Evolutionary conservation across 2,797 vertebrate species (phyloP), one percentile per base, ranked within the genome.

Genomic region (Cossypha caffra): DNA sequence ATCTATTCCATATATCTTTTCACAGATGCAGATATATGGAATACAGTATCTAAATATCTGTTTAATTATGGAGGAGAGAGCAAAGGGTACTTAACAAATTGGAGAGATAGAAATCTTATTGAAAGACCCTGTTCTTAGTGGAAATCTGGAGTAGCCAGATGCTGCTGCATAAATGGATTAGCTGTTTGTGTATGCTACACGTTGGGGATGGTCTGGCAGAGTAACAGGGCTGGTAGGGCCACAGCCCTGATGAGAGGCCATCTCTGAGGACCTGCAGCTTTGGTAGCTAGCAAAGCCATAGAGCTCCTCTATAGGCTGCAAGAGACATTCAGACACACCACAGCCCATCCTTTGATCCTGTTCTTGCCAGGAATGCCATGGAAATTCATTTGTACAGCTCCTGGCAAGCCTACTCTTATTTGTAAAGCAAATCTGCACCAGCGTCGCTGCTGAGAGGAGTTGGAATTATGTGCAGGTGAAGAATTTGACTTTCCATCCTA

Each of bases 371-470:
- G 24, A 92, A 61, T 8, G 38, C 37, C 86, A 75, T 9, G 14
- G 67, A 89, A 92, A 85, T 85, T 63, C 29, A 71, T 80, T 82
- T 74, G 38, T 52, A 42, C 57, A 11, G 47, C 6, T 80, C 58
- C 72, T 91, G 61, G 45, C 72, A 74, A 87, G 78, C 42, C 62
- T 25, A 25, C 38, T 71, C 9, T 28, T 73, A 86, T 82, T 93
- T 94, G 86, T 54, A 93, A 96, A 77, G 75, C 84, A 94, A 91
- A 96, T 90, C 58, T 48, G n/a, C 35, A 73, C 42, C 81, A 54
- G 40, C 1, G 0, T 10, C 40, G 57, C 63, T 73, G n/a, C 61
- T 81, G 51, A 68, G 35, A 66, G 94, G 61, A 79, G 40, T 2
- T 5, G 69, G 42, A 81, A 84, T 40, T 29, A 11, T 1, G 12